Evolutionary conservation across 2,113 vertebrate genomes (phyloP).

Genomic region (Xenotilapia caudafasciata): DNA sequence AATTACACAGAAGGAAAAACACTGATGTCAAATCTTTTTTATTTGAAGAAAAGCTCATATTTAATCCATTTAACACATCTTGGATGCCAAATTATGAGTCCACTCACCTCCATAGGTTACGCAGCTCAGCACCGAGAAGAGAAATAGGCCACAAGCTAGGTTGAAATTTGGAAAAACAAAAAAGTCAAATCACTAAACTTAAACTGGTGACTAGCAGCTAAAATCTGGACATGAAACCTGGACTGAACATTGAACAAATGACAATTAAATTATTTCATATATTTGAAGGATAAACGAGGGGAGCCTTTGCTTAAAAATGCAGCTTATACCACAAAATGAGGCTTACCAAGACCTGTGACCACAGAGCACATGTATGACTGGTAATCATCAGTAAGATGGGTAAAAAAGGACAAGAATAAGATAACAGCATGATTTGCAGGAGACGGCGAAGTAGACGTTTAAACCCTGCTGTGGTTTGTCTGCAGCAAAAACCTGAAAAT

Average conservation of each 20-base stretch:
- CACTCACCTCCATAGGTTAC: rapidly evolving
- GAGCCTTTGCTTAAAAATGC: rapidly evolving
- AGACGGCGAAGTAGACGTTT: background rate
- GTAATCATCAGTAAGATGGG: rapidly evolving
- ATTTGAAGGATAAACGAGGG: rapidly evolving
- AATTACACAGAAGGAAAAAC: rapidly evolving
- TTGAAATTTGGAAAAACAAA: rapidly evolving
- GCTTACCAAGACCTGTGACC: background rate
- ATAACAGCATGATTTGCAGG: rapidly evolving
- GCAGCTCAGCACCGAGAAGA: background rate
- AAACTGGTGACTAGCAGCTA: rapidly evolving
- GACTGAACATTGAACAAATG: rapidly evolving
- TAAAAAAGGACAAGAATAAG: rapidly evolving
- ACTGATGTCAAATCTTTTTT: rapidly evolving
- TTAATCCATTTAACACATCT: rapidly evolving
- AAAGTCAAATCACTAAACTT: rapidly evolving
- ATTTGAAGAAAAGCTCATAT: rapidly evolving
- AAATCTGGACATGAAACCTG: rapidly evolving
- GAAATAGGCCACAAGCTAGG: rapidly evolving
- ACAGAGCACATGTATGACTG: rapidly evolving
- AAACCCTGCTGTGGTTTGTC: rapidly evolving
- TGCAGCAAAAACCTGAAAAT: background rate
- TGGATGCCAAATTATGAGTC: rapidly evolving
- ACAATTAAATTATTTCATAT: rapidly evolving
- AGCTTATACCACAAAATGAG: rapidly evolving